Percentiles rank a stretch among this genome's conserved stretches.
Evolutionary conservation across 2,113 vertebrate genomes (phyloP).

Genomic region (Lepisosteus oculatus): DNA sequence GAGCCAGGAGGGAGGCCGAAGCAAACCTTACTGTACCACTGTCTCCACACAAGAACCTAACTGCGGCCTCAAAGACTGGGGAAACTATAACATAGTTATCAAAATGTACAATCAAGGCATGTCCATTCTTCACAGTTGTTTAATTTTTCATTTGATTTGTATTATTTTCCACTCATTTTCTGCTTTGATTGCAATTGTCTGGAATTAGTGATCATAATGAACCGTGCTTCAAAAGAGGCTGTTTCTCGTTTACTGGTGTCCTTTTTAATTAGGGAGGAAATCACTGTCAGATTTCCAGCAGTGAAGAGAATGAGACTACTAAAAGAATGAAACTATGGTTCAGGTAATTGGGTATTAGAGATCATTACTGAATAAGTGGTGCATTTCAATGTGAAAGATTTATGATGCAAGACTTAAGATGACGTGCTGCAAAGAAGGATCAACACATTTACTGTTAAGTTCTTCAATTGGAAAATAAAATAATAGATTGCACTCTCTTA

Average conservation of each 20-base stretch:
- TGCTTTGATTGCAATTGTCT: background rate
- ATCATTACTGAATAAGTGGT: background rate
- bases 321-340: constrained; percentile 5
- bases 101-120: constrained; percentile 7
- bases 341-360: background rate
- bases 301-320: background rate
- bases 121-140: background rate
- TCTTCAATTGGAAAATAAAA: background rate
- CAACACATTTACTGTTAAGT: constrained; percentile 8
- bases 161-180: background rate
- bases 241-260: background rate
- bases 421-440: background rate
- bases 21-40: constrained; percentile 37
- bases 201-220: background rate
- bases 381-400: constrained; percentile 20
- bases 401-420: background rate
- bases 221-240: background rate
- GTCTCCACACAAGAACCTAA: constrained; percentile 19
- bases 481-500: no score
- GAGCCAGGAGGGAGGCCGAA: constrained; percentile 47
- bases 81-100: background rate
- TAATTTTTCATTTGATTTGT: background rate
- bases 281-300: background rate
- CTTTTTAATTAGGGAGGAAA: background rate
- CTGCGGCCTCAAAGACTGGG: background rate